These are phyloP conservation scores for Plecturocebus donacophilus DNA, from an alignment of 2,113 vertebrate genomes.

Conservation along the genomic window DNA sequence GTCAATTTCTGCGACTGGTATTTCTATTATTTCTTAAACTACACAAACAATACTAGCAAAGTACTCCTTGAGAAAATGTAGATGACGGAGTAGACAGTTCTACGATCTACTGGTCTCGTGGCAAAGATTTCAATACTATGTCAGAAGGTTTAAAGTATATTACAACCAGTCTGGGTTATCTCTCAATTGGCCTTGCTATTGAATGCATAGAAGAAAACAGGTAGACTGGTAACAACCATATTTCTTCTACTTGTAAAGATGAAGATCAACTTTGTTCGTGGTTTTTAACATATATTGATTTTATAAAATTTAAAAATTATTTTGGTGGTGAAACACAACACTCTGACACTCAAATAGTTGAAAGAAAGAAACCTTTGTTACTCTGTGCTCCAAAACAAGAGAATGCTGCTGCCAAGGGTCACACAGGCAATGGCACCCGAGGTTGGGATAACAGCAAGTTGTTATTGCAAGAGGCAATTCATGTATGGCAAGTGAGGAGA, in stretches of 20 bases:
- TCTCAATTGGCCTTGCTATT: constrained; percentile 3
- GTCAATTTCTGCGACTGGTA: constrained; percentile 50
- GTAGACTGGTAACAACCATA: neutral
- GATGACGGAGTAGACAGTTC: constrained; percentile 3
- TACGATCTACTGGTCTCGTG: neutral
- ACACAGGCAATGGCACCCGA: no score
- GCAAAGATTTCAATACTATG: neutral
- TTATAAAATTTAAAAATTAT: neutral
- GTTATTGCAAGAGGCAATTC: neutral
- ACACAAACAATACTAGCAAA: neutral
- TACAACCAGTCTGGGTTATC: neutral
- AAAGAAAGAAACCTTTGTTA: neutral
- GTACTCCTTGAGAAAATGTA: constrained; percentile 57
- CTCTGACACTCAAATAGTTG: neutral
- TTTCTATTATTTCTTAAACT: constrained; percentile 65
- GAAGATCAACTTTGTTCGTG: neutral
- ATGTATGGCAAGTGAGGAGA: neutral
- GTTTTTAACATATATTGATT: neutral
- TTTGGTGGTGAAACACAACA: neutral
- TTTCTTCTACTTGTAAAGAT: neutral
- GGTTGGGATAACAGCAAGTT: neutral
- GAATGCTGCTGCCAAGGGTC: neutral
- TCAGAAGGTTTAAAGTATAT: neutral
- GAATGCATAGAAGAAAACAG: neutral
- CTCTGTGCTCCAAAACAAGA: neutral